Percentiles rank a stretch among this genome's conserved stretches.
phyloP scores from a whole-genome alignment of 2,113 vertebrate genomes.

The Drymodes brunneopygia region DNA sequence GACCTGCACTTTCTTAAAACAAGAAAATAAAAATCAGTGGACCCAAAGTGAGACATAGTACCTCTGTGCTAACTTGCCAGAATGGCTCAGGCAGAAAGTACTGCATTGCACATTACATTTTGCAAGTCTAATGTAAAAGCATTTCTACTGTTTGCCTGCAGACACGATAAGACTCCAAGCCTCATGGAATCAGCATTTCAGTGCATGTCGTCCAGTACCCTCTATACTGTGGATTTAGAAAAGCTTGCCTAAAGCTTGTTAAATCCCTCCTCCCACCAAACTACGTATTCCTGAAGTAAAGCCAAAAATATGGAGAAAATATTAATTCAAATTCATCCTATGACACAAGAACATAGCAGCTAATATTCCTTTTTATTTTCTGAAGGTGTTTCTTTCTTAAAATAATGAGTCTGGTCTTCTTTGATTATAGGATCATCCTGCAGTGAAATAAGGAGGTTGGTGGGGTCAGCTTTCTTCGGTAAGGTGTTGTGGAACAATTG shows the following conservation, averaged over 20 bases:
- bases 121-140: constrained; percentile 55
- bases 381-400: background rate
- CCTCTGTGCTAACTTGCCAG: background rate
- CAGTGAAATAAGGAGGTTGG: constrained; percentile 14
- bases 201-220: background rate
- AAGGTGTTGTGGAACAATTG: background rate
- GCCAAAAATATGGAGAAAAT: constrained; percentile 17
- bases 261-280: constrained; percentile 4
- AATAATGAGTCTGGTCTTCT: background rate
- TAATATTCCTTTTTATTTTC: background rate
- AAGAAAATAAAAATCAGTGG: background rate
- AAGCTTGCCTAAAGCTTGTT: constrained; percentile 42
- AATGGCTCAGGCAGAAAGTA: background rate
- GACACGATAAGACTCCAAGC: background rate
- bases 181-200: constrained; percentile 26
- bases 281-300: constrained; percentile 23
- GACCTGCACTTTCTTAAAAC: background rate
- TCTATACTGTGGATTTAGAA: constrained; percentile 29
- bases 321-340: background rate
- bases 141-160: constrained; percentile 33
- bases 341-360: background rate
- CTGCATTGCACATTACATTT: background rate
- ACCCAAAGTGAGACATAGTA: background rate
- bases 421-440: background rate
- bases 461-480: background rate